Evolutionary conservation across 2,797 vertebrate genomes (phyloP).

Genomic region (Sus cebifrons): DNA sequence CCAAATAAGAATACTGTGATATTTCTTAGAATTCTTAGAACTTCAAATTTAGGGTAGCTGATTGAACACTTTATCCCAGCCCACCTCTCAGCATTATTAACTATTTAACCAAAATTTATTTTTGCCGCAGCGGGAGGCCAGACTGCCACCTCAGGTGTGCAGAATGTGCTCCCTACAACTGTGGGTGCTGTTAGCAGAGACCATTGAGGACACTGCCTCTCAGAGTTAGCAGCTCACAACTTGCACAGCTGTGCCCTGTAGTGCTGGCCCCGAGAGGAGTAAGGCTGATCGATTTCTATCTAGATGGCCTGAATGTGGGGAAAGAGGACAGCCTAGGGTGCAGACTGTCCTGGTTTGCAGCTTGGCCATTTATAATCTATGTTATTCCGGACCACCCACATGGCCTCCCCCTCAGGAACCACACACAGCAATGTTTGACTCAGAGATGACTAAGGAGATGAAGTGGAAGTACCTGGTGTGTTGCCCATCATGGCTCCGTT

Average conservation of each 20-base stretch:
- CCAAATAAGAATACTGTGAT: not conserved
- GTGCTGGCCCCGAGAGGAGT: not conserved
- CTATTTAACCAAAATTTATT: not conserved
- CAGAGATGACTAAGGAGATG: not conserved
- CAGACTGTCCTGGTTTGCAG: not conserved
- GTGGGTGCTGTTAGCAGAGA: rapidly evolving
- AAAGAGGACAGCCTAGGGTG: not conserved
- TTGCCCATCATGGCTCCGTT: not conserved
- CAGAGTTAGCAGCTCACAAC: not conserved
- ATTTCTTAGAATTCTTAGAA: slow-evolving; percentile 32
- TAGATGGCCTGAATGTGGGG: not conserved
- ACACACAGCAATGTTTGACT: not conserved
- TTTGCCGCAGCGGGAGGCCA: not conserved
- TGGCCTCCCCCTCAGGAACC: not conserved
- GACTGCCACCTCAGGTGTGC: not conserved
- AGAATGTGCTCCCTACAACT: rapidly evolving
- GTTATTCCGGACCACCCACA: not conserved
- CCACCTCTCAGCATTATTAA: not conserved
- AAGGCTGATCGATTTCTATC: not conserved
- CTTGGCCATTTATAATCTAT: not conserved
- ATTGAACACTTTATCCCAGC: slow-evolving; percentile 37
- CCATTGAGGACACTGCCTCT: not conserved
- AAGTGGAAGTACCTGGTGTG: not conserved
- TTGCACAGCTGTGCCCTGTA: too few species aligned
- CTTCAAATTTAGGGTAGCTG: not conserved